A percentile compares a stretch with the other conserved stretches of the same genome.
Conservation (phyloP, 2,888 invertebrate genomes). For the Mesorhabditis spiculigera region DNA sequence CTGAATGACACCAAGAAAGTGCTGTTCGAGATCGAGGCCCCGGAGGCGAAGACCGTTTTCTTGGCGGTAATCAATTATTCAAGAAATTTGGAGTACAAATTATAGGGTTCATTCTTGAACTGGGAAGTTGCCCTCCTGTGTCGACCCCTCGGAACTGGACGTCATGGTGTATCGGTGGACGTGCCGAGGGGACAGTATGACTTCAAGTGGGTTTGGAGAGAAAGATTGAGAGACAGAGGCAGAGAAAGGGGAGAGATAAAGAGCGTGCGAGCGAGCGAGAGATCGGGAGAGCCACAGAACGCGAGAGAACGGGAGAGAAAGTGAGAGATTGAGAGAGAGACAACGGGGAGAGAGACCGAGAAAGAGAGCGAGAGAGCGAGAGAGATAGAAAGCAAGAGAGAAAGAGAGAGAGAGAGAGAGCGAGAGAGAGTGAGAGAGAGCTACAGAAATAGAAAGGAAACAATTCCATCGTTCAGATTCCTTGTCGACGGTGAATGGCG, state of each 20-base stretch:
- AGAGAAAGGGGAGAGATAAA: too few relatives aligned
- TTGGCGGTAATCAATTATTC: slow-evolving; percentile 23
- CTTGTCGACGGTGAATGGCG: slow-evolving; percentile 2
- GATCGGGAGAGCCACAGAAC: too few relatives aligned
- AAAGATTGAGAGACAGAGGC: neutral
- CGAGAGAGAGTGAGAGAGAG: too few relatives aligned
- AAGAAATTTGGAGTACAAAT: neutral
- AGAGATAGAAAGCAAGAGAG: too few relatives aligned
- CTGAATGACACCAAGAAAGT: slow-evolving; percentile 27
- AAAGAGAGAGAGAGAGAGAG: too few relatives aligned
- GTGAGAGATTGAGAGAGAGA: too few relatives aligned
- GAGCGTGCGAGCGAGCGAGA: too few relatives aligned
- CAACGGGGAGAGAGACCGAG: neutral
- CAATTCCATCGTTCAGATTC: neutral
- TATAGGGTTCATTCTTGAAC: slow-evolving; percentile 47
- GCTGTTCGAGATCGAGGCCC: slow-evolving; percentile 34
- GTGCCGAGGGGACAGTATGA: slow-evolving; percentile 38
- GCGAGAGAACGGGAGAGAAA: too few relatives aligned
- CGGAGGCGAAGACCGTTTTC: slow-evolving; percentile 35
- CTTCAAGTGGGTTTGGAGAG: neutral
- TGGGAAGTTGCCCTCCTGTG: slow-evolving; percentile 50
- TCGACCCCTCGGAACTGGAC: slow-evolving; percentile 26
- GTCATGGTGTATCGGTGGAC: slow-evolving; percentile 40
- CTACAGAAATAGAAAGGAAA: too few relatives aligned
- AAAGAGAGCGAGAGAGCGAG: too few relatives aligned